These are phyloP conservation scores for Trematomus loennbergii DNA, from an alignment of 2,113 vertebrate species.

Conservation along the genomic window DNA sequence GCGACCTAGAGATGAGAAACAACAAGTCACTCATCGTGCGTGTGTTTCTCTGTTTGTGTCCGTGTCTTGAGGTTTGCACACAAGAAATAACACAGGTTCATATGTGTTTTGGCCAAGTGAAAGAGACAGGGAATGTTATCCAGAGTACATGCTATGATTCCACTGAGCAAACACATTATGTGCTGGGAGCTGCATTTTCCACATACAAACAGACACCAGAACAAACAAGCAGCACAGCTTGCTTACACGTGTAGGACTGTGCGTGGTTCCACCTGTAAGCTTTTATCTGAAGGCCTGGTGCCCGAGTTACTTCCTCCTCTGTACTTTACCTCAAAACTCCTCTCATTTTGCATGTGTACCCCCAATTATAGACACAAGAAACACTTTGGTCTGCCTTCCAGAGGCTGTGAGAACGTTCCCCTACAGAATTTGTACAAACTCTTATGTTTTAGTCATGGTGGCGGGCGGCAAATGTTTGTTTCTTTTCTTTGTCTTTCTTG, in stretches of 20 bases:
- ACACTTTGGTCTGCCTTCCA: conserved; percentile 66
- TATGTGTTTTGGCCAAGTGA: conserved; percentile 56
- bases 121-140: conserved; percentile 64
- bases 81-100: conserved; percentile 51
- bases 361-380: conserved; percentile 71
- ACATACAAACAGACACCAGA: conserved; percentile 75
- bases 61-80: conserved; percentile 24
- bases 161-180: conserved; percentile 78
- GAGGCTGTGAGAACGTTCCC: conserved; percentile 41
- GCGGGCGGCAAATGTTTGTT: conserved; percentile 64
- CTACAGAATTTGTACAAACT: conserved; percentile 49
- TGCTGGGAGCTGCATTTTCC: conserved; percentile 68
- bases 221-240: conserved; percentile 76
- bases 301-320: conserved; percentile 76
- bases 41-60: conserved; percentile 13
- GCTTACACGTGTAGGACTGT: conserved; percentile 73
- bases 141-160: conserved; percentile 61
- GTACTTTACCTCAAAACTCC: conserved; percentile 79
- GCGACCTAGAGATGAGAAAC: neutral
- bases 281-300: conserved; percentile 77
- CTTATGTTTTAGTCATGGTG: conserved; percentile 38
- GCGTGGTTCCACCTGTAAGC: conserved; percentile 79
- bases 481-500: conserved; percentile 49
- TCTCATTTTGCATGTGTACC: conserved; percentile 73
- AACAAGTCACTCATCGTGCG: conserved; percentile 4